phyloP scores from a whole-genome alignment of 2,888 invertebrate species.

The Macaria liturata region DNA sequence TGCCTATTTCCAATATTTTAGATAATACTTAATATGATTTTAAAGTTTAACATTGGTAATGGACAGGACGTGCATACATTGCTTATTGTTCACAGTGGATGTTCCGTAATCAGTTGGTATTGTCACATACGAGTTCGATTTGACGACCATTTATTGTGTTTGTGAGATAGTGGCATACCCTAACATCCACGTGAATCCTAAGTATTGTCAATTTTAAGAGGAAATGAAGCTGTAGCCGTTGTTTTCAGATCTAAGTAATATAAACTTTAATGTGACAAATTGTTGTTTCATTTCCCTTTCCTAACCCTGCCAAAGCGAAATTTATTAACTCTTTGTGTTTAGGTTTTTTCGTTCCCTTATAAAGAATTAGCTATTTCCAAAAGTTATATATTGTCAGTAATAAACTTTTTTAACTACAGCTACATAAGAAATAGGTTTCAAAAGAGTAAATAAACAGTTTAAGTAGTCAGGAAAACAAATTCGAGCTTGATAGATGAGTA shows the following conservation, averaged over 20 bases:
- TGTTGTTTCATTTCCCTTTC: constrained; percentile 72
- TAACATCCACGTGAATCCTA: constrained; percentile 16
- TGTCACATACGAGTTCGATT: no score
- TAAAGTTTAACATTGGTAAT: constrained; percentile 17
- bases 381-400: no score
- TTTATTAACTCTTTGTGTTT: background rate
- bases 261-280: constrained; percentile 78
- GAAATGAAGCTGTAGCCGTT: constrained; percentile 52
- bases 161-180: background rate
- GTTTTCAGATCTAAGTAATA: constrained; percentile 77
- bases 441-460: no score
- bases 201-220: constrained; percentile 24
- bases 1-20: constrained; percentile 31
- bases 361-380: no score
- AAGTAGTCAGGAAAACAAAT: no score
- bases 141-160: no score
- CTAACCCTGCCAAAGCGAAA: constrained; percentile 52
- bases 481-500: no score
- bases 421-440: no score
- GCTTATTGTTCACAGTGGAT: constrained; percentile 17
- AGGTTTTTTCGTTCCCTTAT: background rate
- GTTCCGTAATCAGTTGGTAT: background rate
- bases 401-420: no score
- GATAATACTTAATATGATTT: no score
- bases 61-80: constrained; percentile 23